These are phyloP conservation scores for Cyanoliseus patagonus DNA, from an alignment of 2,113 vertebrate genomes.

Conservation along the genomic window DNA sequence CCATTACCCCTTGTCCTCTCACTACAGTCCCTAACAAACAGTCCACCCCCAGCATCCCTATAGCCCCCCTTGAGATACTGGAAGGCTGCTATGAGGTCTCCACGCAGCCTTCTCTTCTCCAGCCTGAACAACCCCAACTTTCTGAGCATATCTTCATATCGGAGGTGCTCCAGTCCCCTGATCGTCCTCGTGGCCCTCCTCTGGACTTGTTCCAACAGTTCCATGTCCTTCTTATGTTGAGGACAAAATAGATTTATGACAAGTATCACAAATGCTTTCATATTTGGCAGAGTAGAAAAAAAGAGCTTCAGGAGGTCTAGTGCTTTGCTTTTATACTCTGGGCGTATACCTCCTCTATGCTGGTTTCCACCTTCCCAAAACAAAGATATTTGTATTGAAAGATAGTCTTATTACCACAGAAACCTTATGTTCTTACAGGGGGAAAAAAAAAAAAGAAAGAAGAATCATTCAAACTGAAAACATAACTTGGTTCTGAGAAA, in stretches of 20 bases:
- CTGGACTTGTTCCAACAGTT: no score
- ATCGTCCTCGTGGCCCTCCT: no score
- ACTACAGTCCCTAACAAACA: no score
- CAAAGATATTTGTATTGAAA: not conserved
- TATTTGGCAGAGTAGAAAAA: not conserved
- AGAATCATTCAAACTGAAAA: not conserved
- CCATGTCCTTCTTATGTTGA: no score
- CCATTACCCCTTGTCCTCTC: no score
- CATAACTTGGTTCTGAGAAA: not conserved
- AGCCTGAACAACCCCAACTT: no score
- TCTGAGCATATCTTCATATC: no score
- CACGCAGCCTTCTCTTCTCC: no score
- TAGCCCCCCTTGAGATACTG: no score
- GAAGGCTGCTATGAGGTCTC: no score
- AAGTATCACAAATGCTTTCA: not conserved
- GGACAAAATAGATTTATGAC: not conserved
- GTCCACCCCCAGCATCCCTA: no score
- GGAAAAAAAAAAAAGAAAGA: not conserved
- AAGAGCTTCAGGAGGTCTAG: not conserved
- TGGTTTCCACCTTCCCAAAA: not conserved
- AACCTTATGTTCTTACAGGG: not conserved
- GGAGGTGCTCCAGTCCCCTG: no score
- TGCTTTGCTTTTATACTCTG: not conserved
- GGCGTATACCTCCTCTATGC: not conserved
- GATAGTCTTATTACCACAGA: not conserved